Percentiles rank a stretch among this genome's conserved stretches.
These are phyloP conservation scores for Parthenolecanium corni DNA, from an alignment of 2,888 invertebrate genomes.

Conservation along the genomic window DNA sequence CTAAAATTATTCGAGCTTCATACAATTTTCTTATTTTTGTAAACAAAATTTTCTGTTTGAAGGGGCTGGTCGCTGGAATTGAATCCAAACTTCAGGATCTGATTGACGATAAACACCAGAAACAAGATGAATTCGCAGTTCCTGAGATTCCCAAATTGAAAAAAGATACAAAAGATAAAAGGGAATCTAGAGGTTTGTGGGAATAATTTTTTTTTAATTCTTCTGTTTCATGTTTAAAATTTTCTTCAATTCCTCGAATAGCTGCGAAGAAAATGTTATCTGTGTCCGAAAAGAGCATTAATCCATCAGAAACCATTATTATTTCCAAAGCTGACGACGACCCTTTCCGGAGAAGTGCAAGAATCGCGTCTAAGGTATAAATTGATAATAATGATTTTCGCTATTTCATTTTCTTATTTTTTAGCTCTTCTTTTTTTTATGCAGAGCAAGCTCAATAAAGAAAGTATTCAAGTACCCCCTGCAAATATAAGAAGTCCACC, in stretches of 20 bases:
- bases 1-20: too few relatives aligned
- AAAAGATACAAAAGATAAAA: slow-evolving; percentile 12
- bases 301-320: not conserved
- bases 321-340: not conserved
- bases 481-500: not conserved
- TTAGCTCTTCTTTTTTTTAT: too few relatives aligned
- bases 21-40: too few relatives aligned
- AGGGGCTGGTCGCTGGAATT: slow-evolving; percentile 1
- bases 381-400: too few relatives aligned
- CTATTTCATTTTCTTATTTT: too few relatives aligned
- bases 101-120: slow-evolving; percentile 4
- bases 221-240: not conserved
- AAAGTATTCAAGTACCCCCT: too few relatives aligned
- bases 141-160: slow-evolving; percentile 13
- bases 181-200: not conserved
- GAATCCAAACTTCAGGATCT: not conserved
- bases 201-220: not conserved
- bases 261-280: not conserved
- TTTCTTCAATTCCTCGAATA: not conserved
- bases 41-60: not conserved
- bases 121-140: slow-evolving; percentile 8
- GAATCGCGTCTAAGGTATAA: slow-evolving; percentile 8
- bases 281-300: not conserved
- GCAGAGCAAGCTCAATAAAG: too few relatives aligned
- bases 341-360: slow-evolving; percentile 1